These are phyloP conservation scores for Aphyosemion australe DNA, from an alignment of 2,113 vertebrate genomes.

Conservation along the genomic window DNA sequence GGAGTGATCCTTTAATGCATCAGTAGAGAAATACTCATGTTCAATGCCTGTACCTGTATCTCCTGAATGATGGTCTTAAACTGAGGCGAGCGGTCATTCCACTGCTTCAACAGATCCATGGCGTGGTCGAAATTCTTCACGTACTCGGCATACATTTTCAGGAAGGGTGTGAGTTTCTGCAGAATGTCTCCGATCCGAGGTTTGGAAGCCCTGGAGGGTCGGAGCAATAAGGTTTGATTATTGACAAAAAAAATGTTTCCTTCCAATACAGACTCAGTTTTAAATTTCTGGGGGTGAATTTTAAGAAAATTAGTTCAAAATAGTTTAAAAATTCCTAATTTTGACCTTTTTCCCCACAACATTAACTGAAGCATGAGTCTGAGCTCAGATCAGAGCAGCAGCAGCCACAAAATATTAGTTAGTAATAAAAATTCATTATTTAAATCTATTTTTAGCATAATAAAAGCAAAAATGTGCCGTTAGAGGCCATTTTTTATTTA, in stretches of 20 bases:
- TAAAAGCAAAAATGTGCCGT: too few species aligned
- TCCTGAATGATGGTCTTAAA: slow-evolving; percentile 93
- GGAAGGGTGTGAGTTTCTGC: slow-evolving; percentile 94
- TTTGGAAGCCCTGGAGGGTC: slow-evolving; percentile 72
- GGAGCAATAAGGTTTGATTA: background rate
- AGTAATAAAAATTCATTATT: too few species aligned
- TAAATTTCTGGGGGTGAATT: too few species aligned
- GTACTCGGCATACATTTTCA: slow-evolving; percentile 98
- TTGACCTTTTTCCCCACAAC: too few species aligned
- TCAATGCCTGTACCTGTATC: slow-evolving; percentile 88
- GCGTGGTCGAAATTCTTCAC: slow-evolving; percentile 96
- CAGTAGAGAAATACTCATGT: too few species aligned
- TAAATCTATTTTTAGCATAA: too few species aligned
- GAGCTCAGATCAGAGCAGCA: background rate
- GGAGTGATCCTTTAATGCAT: background rate
- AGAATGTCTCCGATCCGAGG: slow-evolving; percentile 97
- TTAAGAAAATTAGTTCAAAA: too few species aligned
- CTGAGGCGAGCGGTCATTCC: slow-evolving; percentile 89
- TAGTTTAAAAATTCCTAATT: too few species aligned
- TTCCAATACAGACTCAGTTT: too few species aligned
- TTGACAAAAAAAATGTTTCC: background rate
- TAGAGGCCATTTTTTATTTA: too few species aligned
- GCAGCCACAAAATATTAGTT: too few species aligned
- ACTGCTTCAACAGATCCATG: slow-evolving; percentile 93
- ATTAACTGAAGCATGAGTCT: too few species aligned